These are phyloP conservation scores for Rafetus swinhoei DNA, from an alignment of 2,113 vertebrate species.

Conservation along the genomic window DNA sequence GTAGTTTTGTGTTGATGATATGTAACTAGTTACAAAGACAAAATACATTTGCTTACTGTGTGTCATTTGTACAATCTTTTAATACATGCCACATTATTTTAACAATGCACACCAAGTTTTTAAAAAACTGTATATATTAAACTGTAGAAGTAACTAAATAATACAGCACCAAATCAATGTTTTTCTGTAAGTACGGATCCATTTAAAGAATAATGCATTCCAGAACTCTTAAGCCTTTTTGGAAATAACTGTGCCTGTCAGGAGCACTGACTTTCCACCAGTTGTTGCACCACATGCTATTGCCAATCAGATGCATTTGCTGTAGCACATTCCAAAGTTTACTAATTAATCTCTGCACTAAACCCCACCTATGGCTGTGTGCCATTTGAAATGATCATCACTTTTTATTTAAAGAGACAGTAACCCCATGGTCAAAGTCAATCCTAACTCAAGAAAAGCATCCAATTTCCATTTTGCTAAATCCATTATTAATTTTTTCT, in stretches of 20 bases:
- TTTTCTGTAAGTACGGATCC: slow-evolving; percentile 43
- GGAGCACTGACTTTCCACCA: slow-evolving; percentile 72
- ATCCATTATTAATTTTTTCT: background rate
- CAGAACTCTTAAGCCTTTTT: slow-evolving; percentile 76
- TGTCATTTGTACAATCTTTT: background rate
- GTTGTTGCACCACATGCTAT: slow-evolving; percentile 87
- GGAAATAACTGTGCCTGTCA: slow-evolving; percentile 72
- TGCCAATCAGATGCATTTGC: slow-evolving; percentile 88
- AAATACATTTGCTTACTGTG: background rate
- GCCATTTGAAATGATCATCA: slow-evolving; percentile 63
- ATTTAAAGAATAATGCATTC: slow-evolving; percentile 65
- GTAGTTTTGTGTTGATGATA: background rate
- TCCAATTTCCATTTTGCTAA: background rate
- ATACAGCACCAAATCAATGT: background rate
- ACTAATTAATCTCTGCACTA: slow-evolving; percentile 81
- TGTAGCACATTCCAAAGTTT: slow-evolving; percentile 78
- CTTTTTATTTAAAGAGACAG: slow-evolving; percentile 74
- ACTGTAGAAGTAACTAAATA: background rate
- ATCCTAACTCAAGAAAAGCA: background rate
- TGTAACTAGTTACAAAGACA: background rate
- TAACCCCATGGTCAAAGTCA: background rate
- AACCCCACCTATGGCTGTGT: slow-evolving; percentile 54
- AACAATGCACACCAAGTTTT: background rate
- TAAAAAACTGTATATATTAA: background rate
- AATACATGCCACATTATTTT: background rate